These are phyloP conservation scores for Spea bombifrons DNA, from an alignment of 2,113 vertebrate species.

Conservation along the genomic window DNA sequence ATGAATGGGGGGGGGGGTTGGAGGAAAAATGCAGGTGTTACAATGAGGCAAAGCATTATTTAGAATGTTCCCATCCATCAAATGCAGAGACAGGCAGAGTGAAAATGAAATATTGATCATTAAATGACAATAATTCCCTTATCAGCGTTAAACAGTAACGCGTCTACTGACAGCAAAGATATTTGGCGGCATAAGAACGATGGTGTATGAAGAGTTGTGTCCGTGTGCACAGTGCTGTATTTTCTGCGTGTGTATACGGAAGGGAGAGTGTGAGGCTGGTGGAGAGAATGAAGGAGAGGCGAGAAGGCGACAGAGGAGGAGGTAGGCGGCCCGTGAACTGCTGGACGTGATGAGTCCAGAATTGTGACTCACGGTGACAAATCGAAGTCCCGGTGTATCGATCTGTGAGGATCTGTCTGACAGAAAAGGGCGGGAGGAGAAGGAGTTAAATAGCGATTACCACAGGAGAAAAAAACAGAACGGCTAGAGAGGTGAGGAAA, in stretches of 20 bases:
- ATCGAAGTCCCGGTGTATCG: constrained; percentile 33
- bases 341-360: constrained; percentile 39
- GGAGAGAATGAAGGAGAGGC: neutral
- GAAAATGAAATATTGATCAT: constrained; percentile 50
- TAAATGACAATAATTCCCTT: constrained; percentile 49
- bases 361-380: constrained; percentile 47
- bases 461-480: neutral
- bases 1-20: neutral
- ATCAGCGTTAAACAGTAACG: constrained; percentile 44
- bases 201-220: constrained; percentile 2
- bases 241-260: constrained; percentile 5
- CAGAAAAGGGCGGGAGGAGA: constrained; percentile 16
- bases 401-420: constrained; percentile 38
- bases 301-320: constrained; percentile 13
- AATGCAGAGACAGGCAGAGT: constrained; percentile 16
- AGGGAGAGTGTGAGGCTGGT: neutral
- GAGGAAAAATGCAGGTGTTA: neutral
- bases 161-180: constrained; percentile 26
- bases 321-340: constrained; percentile 37
- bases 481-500: neutral
- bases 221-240: constrained; percentile 13
- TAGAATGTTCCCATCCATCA: constrained; percentile 29
- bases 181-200: constrained; percentile 7
- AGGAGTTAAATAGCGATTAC: neutral
- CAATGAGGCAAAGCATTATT: constrained; percentile 23